Evolutionary conservation across 2,113 vertebrate species (phyloP).

Genomic region (Oceanodroma tethys): DNA sequence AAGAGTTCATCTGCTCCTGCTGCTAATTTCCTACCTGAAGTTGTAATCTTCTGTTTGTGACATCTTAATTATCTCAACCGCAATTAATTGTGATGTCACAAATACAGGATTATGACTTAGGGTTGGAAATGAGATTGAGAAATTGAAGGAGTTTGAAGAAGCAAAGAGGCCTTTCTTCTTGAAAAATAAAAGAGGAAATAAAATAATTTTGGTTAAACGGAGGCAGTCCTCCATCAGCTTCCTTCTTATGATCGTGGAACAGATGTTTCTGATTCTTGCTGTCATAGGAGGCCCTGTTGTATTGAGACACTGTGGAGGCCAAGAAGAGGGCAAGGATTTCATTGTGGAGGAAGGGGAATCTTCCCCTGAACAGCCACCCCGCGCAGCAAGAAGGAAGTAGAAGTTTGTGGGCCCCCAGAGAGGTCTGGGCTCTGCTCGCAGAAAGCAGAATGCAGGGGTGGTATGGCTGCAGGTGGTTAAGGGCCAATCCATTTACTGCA

Average conservation of each 20-base stretch:
- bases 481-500: not conserved
- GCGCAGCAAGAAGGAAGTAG: not conserved
- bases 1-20: conserved; percentile 41
- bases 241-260: not conserved
- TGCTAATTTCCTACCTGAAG: conserved; percentile 59
- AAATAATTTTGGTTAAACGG: not conserved
- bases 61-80: conserved; percentile 32
- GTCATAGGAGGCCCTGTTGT: not conserved
- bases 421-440: not conserved
- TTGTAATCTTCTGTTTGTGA: conserved; percentile 52
- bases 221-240: not conserved
- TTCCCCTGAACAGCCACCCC: not conserved
- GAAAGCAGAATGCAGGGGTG: not conserved
- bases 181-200: not conserved
- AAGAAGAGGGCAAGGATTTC: not conserved
- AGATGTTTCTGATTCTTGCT: not conserved
- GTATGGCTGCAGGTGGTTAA: not conserved
- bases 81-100: conserved; percentile 37
- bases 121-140: conserved; percentile 3
- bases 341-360: not conserved
- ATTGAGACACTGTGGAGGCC: not conserved
- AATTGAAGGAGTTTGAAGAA: not conserved
- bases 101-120: conserved; percentile 19
- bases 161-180: not conserved
- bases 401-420: fast-evolving